Percentiles rank a stretch among this genome's conserved stretches.
Evolutionary conservation across 1,140 invertebrate species (phyloP).

Genomic region (Neoseiulus cucumeris): DNA sequence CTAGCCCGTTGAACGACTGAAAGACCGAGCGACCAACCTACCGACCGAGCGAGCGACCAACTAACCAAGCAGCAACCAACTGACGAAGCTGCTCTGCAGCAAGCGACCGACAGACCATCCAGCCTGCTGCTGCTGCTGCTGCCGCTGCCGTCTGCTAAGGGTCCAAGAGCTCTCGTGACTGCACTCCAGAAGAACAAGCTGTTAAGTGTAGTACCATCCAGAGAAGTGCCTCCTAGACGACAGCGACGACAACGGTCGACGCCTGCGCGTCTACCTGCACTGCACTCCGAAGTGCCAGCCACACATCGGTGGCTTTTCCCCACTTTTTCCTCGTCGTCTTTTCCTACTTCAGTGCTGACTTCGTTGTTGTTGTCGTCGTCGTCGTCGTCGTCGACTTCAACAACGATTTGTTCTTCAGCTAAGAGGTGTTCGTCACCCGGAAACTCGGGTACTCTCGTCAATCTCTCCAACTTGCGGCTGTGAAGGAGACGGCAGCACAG

Average conservation of each 20-base stretch:
- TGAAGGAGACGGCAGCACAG: not conserved
- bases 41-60: not conserved
- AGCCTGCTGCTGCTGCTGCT: not conserved
- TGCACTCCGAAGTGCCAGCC: not conserved
- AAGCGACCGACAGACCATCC: not conserved
- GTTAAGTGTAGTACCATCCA: not conserved
- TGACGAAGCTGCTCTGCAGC: not conserved
- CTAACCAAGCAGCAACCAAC: not conserved
- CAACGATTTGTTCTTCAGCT: too few species aligned
- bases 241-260: not conserved
- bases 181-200: not conserved
- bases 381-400: not conserved
- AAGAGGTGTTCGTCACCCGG: too few species aligned
- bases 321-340: not conserved
- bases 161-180: not conserved
- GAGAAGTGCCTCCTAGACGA: not conserved
- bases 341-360: not conserved
- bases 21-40: not conserved
- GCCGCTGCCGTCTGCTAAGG: not conserved
- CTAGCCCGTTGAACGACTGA: too few species aligned
- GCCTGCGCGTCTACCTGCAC: not conserved
- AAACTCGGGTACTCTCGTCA: not conserved
- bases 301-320: not conserved
- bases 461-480: not conserved
- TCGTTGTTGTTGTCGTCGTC: not conserved